phyloP scores from a whole-genome alignment of 2,888 invertebrate species.

The Rhodophaea formosa region DNA sequence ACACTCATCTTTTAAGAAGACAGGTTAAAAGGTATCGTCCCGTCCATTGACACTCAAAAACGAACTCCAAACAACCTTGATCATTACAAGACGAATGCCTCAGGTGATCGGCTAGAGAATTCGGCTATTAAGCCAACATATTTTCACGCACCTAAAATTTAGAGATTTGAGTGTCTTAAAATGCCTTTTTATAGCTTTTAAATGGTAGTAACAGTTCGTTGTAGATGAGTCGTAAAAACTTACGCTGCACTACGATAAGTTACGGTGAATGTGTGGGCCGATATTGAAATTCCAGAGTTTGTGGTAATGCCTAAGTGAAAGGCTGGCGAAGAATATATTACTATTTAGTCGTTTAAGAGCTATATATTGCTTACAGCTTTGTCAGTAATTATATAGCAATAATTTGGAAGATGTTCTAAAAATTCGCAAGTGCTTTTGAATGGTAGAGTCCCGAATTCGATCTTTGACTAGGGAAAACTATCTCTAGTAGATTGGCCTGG shows the following conservation, averaged over 20 bases:
- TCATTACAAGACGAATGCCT: slow-evolving; percentile 10
- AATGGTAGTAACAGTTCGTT: slow-evolving; percentile 67
- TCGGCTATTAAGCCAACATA: slow-evolving; percentile 67
- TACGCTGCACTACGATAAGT: slow-evolving; percentile 30
- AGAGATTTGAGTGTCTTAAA: slow-evolving; percentile 54
- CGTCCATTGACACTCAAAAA: slow-evolving; percentile 10
- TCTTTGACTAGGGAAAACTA: no score
- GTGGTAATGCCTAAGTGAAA: neutral
- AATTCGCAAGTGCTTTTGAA: no score
- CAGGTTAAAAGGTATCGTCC: neutral
- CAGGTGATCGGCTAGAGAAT: slow-evolving; percentile 37
- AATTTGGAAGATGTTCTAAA: no score
- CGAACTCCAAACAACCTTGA: neutral
- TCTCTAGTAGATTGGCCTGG: no score
- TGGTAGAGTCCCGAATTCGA: no score
- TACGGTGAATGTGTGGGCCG: slow-evolving; percentile 40
- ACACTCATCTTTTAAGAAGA: neutral
- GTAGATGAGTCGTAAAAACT: slow-evolving; percentile 55
- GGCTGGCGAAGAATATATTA: neutral
- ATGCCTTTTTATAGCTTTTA: slow-evolving; percentile 71
- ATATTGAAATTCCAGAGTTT: slow-evolving; percentile 20
- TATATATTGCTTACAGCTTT: no score
- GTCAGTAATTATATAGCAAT: no score
- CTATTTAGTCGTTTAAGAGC: no score
- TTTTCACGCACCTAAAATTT: slow-evolving; percentile 67